phyloP scores from a whole-genome alignment of 2,888 invertebrate genomes.

The Ichneumoninae sp. region DNA sequence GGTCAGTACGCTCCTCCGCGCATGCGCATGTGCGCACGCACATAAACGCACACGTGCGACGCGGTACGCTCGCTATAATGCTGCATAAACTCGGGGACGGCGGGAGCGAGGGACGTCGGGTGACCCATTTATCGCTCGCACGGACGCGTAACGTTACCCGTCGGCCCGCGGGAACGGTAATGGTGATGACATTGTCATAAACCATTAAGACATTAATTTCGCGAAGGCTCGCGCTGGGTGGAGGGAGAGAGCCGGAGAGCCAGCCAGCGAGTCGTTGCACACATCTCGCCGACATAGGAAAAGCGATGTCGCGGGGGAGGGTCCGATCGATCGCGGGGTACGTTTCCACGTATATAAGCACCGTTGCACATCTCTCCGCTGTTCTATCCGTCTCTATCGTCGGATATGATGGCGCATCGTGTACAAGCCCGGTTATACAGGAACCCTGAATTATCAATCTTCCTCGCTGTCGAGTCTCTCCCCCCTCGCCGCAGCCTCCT shows the following conservation, averaged over 20 bases:
- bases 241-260: background rate
- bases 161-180: conserved; percentile 63
- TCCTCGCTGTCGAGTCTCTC: conserved; percentile 63
- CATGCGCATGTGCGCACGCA: conserved; percentile 52
- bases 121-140: conserved; percentile 80
- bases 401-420: conserved; percentile 58
- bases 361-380: conserved; percentile 40
- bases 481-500: conserved; percentile 33
- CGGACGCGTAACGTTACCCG: conserved; percentile 60
- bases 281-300: conserved; percentile 24
- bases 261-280: background rate
- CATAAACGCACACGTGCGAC: conserved; percentile 62
- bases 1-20: conserved; percentile 59
- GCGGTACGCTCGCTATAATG: conserved; percentile 4
- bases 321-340: conserved; percentile 64
- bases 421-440: conserved; percentile 49
- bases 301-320: conserved; percentile 56
- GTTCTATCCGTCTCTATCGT: conserved; percentile 37
- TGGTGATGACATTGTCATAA: conserved; percentile 72
- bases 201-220: conserved; percentile 72
- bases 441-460: conserved; percentile 67
- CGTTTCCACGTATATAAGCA: conserved; percentile 18
- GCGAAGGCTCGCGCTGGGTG: conserved; percentile 58
- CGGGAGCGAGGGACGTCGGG: conserved; percentile 60
- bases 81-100: conserved; percentile 56